Base-by-base conservation (phyloP, 1,140 invertebrate genomes). In the Cydia fagiglandana region DNA sequence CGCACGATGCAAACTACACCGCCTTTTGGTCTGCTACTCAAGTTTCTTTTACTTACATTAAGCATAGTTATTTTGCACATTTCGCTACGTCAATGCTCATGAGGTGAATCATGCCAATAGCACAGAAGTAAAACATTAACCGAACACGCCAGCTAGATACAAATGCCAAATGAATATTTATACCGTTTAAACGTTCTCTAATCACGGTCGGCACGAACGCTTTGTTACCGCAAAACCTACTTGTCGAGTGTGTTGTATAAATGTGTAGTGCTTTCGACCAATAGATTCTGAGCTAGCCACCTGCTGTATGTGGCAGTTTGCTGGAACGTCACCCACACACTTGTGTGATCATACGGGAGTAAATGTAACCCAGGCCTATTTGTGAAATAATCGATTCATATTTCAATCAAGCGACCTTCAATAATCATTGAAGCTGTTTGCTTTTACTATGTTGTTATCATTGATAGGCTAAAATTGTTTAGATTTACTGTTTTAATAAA, bases 111-210 rank as follows among this genome's bases (percentile, higher is more conserved):
- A 70, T 34, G 9, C 76, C 66, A 75, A 75, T 79, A 73, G 61
- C 74, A 73, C 77, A 78, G 74, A 83, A 81, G 66, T 30, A 34
- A 78, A 84, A 84, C 81, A 83, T 76, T 75, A 64, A 79, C 79
- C 80, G 79, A 83, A 77, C 87, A 88, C 85, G 87, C 86, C 80
- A 87, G 75, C 77, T 28, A 77, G 75, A 79, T 77, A 76, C 81
- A 79, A 81, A 76, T 81, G 77, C 77, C 73, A 77, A 80, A 88
- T 90, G 85, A 90, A 88, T 88, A 89, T 88, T 85, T 83, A 89
- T 86, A 81, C 73, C 75, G 74, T 83, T 84, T 89, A 90, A 89
- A 90, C 86, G 87, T 84, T 88, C 83, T 81, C 84, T 88, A 88
- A 90, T 86, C 83, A 87, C 84, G 79, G 78, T 66, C 78, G 75